Conservation (phyloP, 2,113 vertebrate genomes). For the Callaeas wilsoni region DNA sequence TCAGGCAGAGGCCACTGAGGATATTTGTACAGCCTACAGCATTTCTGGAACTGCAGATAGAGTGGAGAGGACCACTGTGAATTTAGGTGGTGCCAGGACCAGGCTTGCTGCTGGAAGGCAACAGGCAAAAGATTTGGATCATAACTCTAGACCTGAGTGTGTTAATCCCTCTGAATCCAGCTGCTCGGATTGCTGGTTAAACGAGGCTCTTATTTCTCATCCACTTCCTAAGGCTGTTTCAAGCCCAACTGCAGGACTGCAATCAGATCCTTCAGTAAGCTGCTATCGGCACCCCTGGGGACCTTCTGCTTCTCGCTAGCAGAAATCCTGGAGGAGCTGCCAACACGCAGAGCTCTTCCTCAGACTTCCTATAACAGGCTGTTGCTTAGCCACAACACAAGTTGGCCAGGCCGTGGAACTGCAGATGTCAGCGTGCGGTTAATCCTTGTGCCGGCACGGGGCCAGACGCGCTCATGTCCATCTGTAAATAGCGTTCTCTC, state of each 20-base stretch:
- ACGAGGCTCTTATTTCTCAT: background rate
- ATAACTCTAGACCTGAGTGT: background rate
- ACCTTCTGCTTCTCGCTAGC: background rate
- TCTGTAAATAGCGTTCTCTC: background rate
- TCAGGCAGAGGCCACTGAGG: background rate
- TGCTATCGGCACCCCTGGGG: background rate
- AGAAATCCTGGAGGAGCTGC: slow-evolving; percentile 22
- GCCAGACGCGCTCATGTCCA: background rate
- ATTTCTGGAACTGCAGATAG: background rate
- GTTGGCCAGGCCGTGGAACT: background rate
- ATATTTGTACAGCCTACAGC: background rate
- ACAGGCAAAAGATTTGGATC: background rate
- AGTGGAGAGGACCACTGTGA: rapidly evolving
- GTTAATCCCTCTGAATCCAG: background rate
- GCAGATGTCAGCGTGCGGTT: background rate
- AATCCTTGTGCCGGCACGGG: background rate
- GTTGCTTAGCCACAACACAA: slow-evolving; percentile 16
- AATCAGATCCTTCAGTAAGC: background rate
- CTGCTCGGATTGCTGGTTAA: background rate
- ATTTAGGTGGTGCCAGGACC: background rate
- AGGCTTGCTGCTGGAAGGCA: background rate
- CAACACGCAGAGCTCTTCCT: background rate
- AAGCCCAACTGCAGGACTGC: background rate
- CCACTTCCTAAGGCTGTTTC: background rate
- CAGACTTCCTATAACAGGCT: background rate